Evolutionary conservation across 1,140 invertebrate species (phyloP).

Genomic region (Lucilia cuprina): DNA sequence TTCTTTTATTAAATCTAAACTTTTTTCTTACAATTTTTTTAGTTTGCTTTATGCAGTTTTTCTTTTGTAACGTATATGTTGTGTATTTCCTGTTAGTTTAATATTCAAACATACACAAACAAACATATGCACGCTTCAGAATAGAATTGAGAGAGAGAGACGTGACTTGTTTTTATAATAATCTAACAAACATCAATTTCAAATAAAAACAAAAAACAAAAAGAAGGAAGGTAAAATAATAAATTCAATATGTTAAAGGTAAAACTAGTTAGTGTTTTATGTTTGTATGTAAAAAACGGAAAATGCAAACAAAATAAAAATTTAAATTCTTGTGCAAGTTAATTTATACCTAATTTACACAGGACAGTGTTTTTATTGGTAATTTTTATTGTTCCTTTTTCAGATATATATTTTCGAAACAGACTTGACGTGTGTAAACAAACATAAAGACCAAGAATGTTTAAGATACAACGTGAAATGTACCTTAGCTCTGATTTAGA

Average conservation of each 20-base stretch:
- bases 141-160: not conserved
- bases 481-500: too few relatives aligned
- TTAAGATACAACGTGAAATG: too few relatives aligned
- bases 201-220: not conserved
- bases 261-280: not conserved
- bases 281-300: not conserved
- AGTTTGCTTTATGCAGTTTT: not conserved
- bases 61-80: not conserved
- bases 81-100: not conserved
- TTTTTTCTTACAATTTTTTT: not conserved
- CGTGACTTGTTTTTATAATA: not conserved
- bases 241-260: constrained; percentile 3
- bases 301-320: not conserved
- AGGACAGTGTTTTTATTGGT: too few relatives aligned
- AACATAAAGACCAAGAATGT: too few relatives aligned
- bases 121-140: not conserved
- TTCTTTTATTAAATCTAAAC: not conserved
- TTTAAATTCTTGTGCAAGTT: not conserved
- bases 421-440: too few relatives aligned
- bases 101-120: not conserved
- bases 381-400: too few relatives aligned
- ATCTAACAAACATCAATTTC: not conserved
- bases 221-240: not conserved
- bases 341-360: not conserved
- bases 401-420: too few relatives aligned